These are phyloP conservation scores for Aphaenogaster ashmeadi DNA, from an alignment of 1,140 invertebrate species.

Conservation along the genomic window DNA sequence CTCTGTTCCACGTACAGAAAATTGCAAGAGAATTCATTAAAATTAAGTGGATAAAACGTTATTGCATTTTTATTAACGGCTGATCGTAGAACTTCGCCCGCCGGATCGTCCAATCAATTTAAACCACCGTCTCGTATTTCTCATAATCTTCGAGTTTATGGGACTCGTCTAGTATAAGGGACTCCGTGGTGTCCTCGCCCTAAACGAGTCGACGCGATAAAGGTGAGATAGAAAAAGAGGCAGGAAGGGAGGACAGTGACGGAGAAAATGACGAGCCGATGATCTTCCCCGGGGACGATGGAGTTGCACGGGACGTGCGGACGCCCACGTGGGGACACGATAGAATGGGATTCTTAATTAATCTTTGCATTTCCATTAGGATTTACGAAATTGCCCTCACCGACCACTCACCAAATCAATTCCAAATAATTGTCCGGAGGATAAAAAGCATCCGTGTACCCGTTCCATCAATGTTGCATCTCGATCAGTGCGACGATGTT, in stretches of 20 bases:
- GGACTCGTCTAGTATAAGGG: constrained; percentile 43
- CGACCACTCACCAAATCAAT: constrained; percentile 74
- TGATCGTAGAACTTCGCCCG: neutral
- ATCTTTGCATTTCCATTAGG: constrained; percentile 84
- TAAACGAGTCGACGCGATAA: constrained; percentile 52
- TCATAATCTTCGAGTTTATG: constrained; percentile 60
- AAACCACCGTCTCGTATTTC: constrained; percentile 30
- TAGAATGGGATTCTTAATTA: constrained; percentile 84
- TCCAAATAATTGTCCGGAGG: constrained; percentile 68
- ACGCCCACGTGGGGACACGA: constrained; percentile 75
- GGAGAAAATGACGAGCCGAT: constrained; percentile 76
- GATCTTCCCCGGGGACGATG: constrained; percentile 77
- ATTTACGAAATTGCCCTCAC: constrained; percentile 80
- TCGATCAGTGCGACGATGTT: constrained; percentile 3
- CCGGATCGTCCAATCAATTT: constrained; percentile 10
- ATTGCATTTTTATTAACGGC: neutral
- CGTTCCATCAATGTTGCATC: constrained; percentile 40
- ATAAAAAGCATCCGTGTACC: constrained; percentile 65
- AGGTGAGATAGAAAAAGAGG: constrained; percentile 39
- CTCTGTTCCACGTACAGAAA: neutral
- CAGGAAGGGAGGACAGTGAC: constrained; percentile 33
- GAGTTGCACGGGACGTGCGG: constrained; percentile 56
- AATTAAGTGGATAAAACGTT: constrained; percentile 20
- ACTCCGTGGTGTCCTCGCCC: constrained; percentile 66
- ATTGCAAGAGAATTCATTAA: neutral